phyloP scores from a whole-genome alignment of 2,888 invertebrate genomes.

The Gastracanthus pulcherrimus region DNA sequence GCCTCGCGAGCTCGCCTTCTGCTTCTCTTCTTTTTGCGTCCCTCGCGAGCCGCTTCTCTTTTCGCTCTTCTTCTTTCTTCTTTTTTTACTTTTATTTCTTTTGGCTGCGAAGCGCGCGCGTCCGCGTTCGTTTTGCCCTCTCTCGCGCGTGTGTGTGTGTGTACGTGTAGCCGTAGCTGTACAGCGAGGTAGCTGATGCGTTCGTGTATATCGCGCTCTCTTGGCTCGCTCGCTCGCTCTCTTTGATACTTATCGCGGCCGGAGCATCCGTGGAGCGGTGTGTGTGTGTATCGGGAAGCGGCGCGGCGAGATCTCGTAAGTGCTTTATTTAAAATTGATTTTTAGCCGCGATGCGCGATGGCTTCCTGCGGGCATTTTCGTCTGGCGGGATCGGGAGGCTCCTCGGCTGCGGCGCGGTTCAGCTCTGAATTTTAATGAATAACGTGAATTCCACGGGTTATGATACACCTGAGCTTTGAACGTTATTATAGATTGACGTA shows the following conservation, averaged over 20 bases:
- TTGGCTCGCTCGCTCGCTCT: background rate
- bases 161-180: background rate
- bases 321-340: constrained; percentile 49
- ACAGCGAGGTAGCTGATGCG: too few relatives aligned
- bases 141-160: background rate
- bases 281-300: background rate
- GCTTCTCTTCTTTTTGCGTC: background rate
- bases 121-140: background rate
- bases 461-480: too few relatives aligned
- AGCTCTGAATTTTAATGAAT: too few relatives aligned
- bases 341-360: background rate
- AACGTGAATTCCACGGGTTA: too few relatives aligned
- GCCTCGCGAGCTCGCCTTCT: background rate
- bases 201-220: too few relatives aligned
- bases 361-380: background rate
- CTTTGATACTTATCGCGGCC: constrained; percentile 18
- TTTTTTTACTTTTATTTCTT: background rate
- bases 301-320: constrained; percentile 1
- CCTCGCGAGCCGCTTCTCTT: background rate
- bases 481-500: too few relatives aligned
- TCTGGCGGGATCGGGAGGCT: too few relatives aligned
- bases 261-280: background rate
- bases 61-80: background rate
- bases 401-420: too few relatives aligned
- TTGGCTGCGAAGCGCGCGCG: background rate